Evolutionary conservation across 2,113 vertebrate species (phyloP).

Genomic region (Misgurnus anguillicaudatus): DNA sequence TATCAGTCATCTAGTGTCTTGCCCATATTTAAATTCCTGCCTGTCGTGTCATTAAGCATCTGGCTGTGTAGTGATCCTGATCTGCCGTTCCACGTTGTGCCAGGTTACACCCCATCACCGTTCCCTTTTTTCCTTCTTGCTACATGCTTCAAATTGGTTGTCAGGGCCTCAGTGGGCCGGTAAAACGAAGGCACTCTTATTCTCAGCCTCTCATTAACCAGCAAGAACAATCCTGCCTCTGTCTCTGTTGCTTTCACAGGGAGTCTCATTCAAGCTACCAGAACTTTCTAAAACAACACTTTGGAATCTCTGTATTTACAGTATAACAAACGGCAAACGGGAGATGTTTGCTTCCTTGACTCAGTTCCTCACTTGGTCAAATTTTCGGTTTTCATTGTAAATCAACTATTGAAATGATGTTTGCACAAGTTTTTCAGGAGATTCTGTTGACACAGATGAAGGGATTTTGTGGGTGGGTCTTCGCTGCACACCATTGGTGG

Average conservation of each 20-base stretch:
- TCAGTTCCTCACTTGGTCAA: not conserved
- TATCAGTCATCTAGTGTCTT: not conserved
- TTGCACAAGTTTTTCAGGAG: conserved; percentile 18
- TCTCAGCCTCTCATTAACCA: conserved; percentile 48
- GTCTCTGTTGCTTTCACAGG: conserved; percentile 16
- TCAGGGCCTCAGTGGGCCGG: conserved; percentile 32
- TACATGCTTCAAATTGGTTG: conserved; percentile 22
- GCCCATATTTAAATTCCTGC: not conserved
- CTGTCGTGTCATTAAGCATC: not conserved
- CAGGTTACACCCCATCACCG: conserved; percentile 25
- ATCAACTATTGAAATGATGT: conserved; percentile 27
- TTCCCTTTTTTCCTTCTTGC: not conserved
- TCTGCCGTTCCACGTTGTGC: conserved; percentile 16
- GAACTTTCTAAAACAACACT: conserved; percentile 18
- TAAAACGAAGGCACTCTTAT: conserved; percentile 42
- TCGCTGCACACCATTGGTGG: conserved; percentile 28
- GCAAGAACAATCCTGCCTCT: conserved; percentile 46
- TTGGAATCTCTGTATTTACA: conserved; percentile 19
- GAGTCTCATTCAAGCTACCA: conserved; percentile 27
- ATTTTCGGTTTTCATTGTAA: conserved; percentile 15
- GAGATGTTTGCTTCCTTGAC: not conserved
- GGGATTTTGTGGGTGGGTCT: conserved; percentile 10
- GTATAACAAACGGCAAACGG: too few species aligned
- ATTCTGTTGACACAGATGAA: not conserved
- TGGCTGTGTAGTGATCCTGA: conserved; percentile 12